phyloP scores from a whole-genome alignment of 2,113 vertebrate genomes.

The Mola mola region DNA sequence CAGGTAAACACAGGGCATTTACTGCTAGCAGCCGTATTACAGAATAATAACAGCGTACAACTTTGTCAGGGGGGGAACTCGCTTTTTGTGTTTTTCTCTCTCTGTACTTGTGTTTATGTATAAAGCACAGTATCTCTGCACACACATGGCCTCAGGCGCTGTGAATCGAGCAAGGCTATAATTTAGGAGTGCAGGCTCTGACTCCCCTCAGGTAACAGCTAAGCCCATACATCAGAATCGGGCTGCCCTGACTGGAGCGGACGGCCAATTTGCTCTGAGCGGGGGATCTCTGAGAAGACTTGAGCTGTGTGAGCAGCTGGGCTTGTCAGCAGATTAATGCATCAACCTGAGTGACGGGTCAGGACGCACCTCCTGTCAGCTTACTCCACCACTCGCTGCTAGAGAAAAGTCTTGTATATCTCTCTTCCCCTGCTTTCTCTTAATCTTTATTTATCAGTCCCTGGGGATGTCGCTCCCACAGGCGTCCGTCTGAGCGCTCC shows the following conservation, averaged over 20 bases:
- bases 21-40: slow-evolving; percentile 57
- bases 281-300: slow-evolving; percentile 46
- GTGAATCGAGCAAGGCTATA: slow-evolving; percentile 62
- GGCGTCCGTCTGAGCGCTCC: slow-evolving; percentile 7
- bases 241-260: slow-evolving; percentile 65
- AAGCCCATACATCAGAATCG: slow-evolving; percentile 69
- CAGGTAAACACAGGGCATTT: slow-evolving; percentile 23
- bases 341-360: slow-evolving; percentile 76
- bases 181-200: slow-evolving; percentile 62
- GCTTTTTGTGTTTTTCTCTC: slow-evolving; percentile 31
- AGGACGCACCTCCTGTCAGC: slow-evolving; percentile 57
- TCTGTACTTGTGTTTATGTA: slow-evolving; percentile 59
- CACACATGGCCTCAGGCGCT: slow-evolving; percentile 61
- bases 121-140: slow-evolving; percentile 52
- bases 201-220: slow-evolving; percentile 78
- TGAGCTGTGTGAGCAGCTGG: slow-evolving; percentile 74
- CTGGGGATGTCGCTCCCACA: slow-evolving; percentile 20
- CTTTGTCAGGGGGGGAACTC: slow-evolving; percentile 43
- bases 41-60: slow-evolving; percentile 68
- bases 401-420: slow-evolving; percentile 32
- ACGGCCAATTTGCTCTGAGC: slow-evolving; percentile 70
- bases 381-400: slow-evolving; percentile 20
- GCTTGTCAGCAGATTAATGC: slow-evolving; percentile 79
- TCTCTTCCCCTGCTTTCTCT: slow-evolving; percentile 5
- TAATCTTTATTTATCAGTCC: slow-evolving; percentile 33